Conservation (phyloP, 2,797 vertebrate species). For the Euphonia xanthogaster region DNA sequence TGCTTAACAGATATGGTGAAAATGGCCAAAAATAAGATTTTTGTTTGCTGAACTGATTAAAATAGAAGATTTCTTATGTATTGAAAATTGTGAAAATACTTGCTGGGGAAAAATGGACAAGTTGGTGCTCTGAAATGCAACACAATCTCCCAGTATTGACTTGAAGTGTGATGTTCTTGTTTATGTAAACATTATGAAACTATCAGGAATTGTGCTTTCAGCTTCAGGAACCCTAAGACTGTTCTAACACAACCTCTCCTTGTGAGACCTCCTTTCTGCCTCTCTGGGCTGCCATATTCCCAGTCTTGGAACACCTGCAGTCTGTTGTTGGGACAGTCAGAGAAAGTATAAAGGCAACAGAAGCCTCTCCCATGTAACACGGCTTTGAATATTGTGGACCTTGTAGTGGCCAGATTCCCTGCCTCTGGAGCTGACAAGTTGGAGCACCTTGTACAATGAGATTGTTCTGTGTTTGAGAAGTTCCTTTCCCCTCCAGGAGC, state of each 20-base stretch:
- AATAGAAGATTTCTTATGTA: background rate
- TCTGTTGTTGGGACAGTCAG: background rate
- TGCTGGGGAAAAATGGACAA: background rate
- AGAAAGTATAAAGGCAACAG: accelerated
- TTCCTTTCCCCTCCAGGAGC: background rate
- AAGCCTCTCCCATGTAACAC: background rate
- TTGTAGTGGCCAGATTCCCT: background rate
- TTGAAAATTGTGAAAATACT: background rate
- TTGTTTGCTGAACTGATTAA: background rate
- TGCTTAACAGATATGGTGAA: background rate
- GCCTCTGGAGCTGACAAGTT: background rate
- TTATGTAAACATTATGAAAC: background rate
- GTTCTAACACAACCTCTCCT: background rate
- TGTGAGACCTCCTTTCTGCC: background rate
- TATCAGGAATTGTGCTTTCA: background rate
- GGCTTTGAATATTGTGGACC: background rate
- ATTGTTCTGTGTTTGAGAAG: background rate
- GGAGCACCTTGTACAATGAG: background rate
- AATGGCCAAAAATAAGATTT: background rate
- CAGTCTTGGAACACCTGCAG: background rate
- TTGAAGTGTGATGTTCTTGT: background rate
- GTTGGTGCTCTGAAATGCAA: background rate
- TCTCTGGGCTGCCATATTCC: background rate
- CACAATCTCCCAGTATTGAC: accelerated
- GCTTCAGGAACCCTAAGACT: background rate